Conservation (phyloP, 2,113 vertebrate species). For the Emydura subglobosa region DNA sequence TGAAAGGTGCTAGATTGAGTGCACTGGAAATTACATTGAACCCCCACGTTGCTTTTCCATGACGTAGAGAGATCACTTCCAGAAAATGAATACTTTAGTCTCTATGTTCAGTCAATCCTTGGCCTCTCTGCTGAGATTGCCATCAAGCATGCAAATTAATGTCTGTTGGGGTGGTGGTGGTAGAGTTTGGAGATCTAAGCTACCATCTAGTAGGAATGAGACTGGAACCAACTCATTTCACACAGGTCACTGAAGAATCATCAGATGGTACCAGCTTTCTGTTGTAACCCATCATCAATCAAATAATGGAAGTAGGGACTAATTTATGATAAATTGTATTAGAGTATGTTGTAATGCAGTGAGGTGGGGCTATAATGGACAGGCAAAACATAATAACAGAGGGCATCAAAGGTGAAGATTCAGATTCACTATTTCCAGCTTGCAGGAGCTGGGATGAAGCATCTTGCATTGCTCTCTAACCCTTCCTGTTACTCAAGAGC, state of each 20-base stretch:
- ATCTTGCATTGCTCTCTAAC: not conserved
- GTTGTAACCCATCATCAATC: not conserved
- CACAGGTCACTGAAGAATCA: not conserved
- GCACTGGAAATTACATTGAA: not conserved
- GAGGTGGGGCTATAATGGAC: not conserved
- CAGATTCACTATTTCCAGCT: not conserved
- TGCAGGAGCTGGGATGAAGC: not conserved
- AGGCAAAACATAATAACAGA: not conserved
- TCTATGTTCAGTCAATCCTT: not conserved
- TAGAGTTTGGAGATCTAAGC: not conserved
- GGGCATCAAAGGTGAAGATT: not conserved
- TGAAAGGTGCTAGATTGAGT: not conserved
- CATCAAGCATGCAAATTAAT: not conserved
- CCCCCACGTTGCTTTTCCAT: not conserved
- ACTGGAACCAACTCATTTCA: not conserved
- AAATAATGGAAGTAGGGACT: not conserved
- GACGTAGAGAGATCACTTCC: not conserved
- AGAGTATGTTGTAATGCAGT: not conserved
- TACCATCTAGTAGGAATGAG: not conserved
- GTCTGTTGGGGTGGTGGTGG: not conserved
- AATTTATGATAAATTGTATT: not conserved
- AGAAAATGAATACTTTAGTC: not conserved
- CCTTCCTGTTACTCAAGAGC: not conserved
- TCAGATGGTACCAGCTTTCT: not conserved
- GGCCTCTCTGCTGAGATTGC: fast-evolving